phyloP scores from a whole-genome alignment of 23 tunicate species.

The Halocynthia roretzi region DNA sequence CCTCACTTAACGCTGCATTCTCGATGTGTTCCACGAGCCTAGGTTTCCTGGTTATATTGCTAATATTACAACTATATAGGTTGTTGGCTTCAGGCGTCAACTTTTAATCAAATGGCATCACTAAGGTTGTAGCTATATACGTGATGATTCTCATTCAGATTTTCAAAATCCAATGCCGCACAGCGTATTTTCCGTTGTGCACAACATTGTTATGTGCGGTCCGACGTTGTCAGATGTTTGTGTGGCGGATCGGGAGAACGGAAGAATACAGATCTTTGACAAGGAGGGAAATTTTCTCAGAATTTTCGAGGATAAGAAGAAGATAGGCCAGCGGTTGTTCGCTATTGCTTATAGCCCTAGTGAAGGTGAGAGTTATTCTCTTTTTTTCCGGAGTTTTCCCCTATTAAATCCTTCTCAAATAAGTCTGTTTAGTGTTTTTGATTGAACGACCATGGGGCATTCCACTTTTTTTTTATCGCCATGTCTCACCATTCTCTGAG shows the following conservation, averaged over 20 bases:
- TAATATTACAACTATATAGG: neutral
- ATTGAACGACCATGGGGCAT: too few species aligned
- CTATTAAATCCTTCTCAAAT: too few species aligned
- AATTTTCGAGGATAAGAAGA: slow-evolving; percentile 36
- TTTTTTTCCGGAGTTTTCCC: too few species aligned
- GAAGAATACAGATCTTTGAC: slow-evolving; percentile 63
- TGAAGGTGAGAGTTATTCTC: slow-evolving; percentile 6
- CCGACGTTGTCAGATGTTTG: slow-evolving; percentile 35
- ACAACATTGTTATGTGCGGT: slow-evolving; percentile 37
- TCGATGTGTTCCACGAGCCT: neutral
- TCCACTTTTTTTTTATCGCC: too few species aligned
- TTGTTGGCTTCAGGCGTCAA: neutral
- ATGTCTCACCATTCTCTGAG: too few species aligned
- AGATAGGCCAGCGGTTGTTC: slow-evolving; percentile 52
- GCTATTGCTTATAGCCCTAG: slow-evolving; percentile 54
- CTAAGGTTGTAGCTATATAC: too few species aligned
- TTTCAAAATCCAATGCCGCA: slow-evolving; percentile 10
- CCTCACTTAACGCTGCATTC: too few species aligned
- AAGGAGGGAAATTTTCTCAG: slow-evolving; percentile 31
- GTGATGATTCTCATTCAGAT: too few species aligned
- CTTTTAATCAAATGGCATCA: too few species aligned
- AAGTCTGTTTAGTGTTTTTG: too few species aligned
- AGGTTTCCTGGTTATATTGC: too few species aligned
- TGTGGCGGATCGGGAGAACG: slow-evolving; percentile 93
- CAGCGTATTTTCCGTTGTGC: slow-evolving; percentile 34